Percentiles rank a stretch among this genome's conserved stretches.
Conservation (phyloP, 2,113 vertebrate genomes). For the Oophaga pumilio region DNA sequence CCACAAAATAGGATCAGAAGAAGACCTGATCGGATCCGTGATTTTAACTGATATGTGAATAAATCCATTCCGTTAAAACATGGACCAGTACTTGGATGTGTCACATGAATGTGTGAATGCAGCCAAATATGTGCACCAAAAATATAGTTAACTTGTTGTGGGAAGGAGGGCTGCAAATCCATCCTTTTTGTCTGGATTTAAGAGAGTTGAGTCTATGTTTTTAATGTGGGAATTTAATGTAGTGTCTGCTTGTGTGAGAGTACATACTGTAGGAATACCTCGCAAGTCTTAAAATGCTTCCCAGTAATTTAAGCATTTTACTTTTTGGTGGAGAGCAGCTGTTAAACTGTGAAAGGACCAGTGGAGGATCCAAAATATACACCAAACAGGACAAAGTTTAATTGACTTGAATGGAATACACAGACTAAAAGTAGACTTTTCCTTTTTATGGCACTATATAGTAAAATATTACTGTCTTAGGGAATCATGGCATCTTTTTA, state of each 20-base stretch:
- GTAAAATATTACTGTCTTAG: conserved; percentile 34
- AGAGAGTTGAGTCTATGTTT: too few relatives aligned
- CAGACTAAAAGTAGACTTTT: conserved; percentile 11
- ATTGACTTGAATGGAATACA: conserved; percentile 18
- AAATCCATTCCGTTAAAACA: too few relatives aligned
- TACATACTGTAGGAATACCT: neutral
- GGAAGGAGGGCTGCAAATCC: too few relatives aligned
- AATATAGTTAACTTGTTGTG: too few relatives aligned
- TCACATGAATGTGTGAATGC: too few relatives aligned
- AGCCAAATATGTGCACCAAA: too few relatives aligned
- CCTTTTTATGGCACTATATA: conserved; percentile 29
- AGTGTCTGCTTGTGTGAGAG: neutral
- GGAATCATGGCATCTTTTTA: conserved; percentile 1
- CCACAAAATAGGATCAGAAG: too few relatives aligned
- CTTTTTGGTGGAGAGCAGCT: conserved; percentile 13
- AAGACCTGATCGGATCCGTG: too few relatives aligned
- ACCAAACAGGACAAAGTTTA: conserved; percentile 41
- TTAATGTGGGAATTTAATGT: too few relatives aligned
- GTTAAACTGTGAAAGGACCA: conserved; percentile 15
- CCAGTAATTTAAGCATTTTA: conserved; percentile 6
- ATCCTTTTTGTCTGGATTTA: too few relatives aligned
- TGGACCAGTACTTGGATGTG: too few relatives aligned
- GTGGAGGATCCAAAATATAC: conserved; percentile 25
- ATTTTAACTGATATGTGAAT: too few relatives aligned
- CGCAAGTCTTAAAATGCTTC: neutral